A percentile compares a stretch with the other conserved stretches of the same genome.
These are phyloP conservation scores for Apolygus lucorum DNA, from an alignment of 1,140 invertebrate genomes.

Conservation along the genomic window DNA sequence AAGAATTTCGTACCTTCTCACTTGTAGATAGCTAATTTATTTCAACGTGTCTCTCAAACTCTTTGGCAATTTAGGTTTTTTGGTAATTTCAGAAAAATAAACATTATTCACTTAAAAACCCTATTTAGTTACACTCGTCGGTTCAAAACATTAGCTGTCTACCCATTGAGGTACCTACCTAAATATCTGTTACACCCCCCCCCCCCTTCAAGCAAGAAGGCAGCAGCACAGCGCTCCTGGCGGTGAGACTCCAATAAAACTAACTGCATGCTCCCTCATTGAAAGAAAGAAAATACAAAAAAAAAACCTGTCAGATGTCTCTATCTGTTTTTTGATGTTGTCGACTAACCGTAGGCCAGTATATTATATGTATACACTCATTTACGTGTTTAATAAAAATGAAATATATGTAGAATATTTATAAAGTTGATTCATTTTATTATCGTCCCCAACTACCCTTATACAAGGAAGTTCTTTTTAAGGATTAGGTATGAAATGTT, in stretches of 20 bases:
- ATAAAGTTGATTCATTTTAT: background rate
- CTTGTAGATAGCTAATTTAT: too few species aligned
- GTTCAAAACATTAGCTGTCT: background rate
- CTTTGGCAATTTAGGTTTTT: too few species aligned
- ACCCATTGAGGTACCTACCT: background rate
- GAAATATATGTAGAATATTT: background rate
- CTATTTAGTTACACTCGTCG: background rate
- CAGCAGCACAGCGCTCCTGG: too few species aligned
- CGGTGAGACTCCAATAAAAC: too few species aligned
- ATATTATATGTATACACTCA: conserved; percentile 26
- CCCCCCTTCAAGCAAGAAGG: background rate
- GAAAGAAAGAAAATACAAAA: background rate
- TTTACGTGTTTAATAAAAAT: conserved; percentile 27
- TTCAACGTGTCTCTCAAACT: too few species aligned
- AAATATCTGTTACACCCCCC: background rate
- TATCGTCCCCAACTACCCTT: too few species aligned
- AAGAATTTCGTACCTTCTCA: too few species aligned
- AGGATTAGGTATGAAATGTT: too few species aligned
- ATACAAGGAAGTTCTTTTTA: too few species aligned
- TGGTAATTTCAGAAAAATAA: too few species aligned
- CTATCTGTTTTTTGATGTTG: conserved; percentile 27
- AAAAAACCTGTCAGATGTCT: conserved; percentile 11
- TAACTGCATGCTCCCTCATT: conserved; percentile 7
- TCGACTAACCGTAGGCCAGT: conserved; percentile 23
- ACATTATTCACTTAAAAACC: background rate